These are phyloP conservation scores for Chamaea fasciata DNA, from an alignment of 2,113 vertebrate genomes.

Conservation along the genomic window DNA sequence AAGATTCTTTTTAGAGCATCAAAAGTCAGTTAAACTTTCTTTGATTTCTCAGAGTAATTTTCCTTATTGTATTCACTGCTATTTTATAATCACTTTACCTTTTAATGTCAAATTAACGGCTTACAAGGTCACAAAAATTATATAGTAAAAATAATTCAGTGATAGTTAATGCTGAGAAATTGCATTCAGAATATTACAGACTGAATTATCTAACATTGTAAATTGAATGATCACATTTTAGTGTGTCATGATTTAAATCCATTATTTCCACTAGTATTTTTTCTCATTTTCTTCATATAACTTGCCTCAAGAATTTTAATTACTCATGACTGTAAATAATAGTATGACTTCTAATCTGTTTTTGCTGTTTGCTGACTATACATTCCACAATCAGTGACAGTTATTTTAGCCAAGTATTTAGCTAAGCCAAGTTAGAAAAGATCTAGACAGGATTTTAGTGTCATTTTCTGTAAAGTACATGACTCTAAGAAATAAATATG, in stretches of 20 bases:
- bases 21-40: background rate
- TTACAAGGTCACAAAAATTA: background rate
- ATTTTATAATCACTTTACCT: background rate
- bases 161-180: background rate
- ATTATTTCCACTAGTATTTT: background rate
- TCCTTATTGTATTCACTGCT: background rate
- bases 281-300: background rate
- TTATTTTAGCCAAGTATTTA: background rate
- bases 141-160: background rate
- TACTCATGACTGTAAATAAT: background rate
- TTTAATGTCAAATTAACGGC: background rate
- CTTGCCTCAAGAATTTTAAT: background rate
- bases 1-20: background rate
- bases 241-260: constrained; percentile 4
- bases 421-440: background rate
- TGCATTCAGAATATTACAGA: background rate
- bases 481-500: background rate
- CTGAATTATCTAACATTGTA: constrained; percentile 1
- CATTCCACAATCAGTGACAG: background rate
- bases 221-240: constrained; percentile 7
- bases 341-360: background rate
- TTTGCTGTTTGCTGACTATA: background rate
- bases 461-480: background rate
- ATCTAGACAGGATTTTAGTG: background rate
- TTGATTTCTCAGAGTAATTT: background rate